Evolutionary conservation across 2,113 vertebrate species (phyloP).

Genomic region (Thunnus thynnus): DNA sequence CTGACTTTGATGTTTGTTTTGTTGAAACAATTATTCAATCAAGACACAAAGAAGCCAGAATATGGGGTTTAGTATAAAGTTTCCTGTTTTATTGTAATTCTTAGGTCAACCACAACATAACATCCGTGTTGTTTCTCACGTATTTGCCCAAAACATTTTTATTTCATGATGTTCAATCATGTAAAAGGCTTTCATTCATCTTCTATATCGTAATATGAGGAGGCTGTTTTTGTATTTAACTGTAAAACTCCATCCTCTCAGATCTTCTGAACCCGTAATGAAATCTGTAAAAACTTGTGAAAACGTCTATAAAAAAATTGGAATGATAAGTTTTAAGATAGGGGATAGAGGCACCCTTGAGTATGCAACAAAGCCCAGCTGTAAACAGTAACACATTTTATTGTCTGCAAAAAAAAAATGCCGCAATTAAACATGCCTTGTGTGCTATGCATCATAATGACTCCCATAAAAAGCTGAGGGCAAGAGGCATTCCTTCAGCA

Average conservation of each 20-base stretch:
- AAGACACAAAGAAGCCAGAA: constrained; percentile 14
- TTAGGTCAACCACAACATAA: constrained; percentile 34
- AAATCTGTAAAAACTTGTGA: constrained; percentile 56
- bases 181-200: constrained; percentile 24
- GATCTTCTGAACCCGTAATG: constrained; percentile 29
- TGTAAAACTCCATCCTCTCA: constrained; percentile 25
- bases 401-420: constrained; percentile 55
- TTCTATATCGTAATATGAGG: not conserved
- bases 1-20: constrained; percentile 62
- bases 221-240: constrained; percentile 8
- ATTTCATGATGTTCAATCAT: constrained; percentile 23
- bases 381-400: constrained; percentile 82
- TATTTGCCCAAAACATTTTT: constrained; percentile 17
- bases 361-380: constrained; percentile 72
- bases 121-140: constrained; percentile 11
- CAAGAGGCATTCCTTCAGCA: constrained; percentile 77
- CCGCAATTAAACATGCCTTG: constrained; percentile 79
- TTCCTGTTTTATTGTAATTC: constrained; percentile 29
- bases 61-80: constrained; percentile 5
- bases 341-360: constrained; percentile 27
- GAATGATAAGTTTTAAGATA: constrained; percentile 33
- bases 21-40: constrained; percentile 48
- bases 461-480: constrained; percentile 80
- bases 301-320: constrained; percentile 55
- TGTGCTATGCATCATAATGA: constrained; percentile 81